Percentiles rank a stretch among this genome's conserved stretches.
Evolutionary conservation across 2,113 vertebrate genomes (phyloP).

Genomic region (Ictalurus punctatus): DNA sequence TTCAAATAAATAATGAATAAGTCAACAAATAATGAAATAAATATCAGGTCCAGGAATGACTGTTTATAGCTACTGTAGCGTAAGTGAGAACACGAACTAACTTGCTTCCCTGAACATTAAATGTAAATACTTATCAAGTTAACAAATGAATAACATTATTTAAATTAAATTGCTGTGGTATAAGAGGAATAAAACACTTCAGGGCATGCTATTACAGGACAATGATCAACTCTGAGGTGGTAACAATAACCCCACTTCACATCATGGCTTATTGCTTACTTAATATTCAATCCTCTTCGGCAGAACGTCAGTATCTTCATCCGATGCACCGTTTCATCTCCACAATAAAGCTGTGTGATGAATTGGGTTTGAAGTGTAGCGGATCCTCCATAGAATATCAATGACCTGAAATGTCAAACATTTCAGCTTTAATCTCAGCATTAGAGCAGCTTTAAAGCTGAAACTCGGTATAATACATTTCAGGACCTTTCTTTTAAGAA

Average conservation of each 20-base stretch:
- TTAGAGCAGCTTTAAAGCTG: constrained; percentile 32
- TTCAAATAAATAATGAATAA: background rate
- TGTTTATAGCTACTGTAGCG: background rate
- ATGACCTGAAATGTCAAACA: constrained; percentile 45
- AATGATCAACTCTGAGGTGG: background rate
- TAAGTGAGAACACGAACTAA: background rate
- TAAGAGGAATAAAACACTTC: background rate
- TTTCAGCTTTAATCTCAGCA: constrained; percentile 43
- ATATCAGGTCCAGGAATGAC: background rate
- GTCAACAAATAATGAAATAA: background rate
- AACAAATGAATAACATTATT: background rate
- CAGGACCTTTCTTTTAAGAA: constrained; percentile 38
- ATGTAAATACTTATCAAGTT: background rate
- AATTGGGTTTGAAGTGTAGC: constrained; percentile 29
- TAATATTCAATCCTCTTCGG: constrained; percentile 1
- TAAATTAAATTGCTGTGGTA: background rate
- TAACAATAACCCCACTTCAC: background rate
- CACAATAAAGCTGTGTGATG: constrained; percentile 30
- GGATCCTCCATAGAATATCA: constrained; percentile 33
- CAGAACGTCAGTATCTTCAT: background rate
- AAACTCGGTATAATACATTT: constrained; percentile 21
- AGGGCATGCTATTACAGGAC: background rate
- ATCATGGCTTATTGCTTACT: background rate
- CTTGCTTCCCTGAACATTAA: background rate
- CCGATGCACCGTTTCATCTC: constrained; percentile 1